Evolutionary conservation across 2,888 invertebrate species (phyloP).

Genomic region (Bimastos eiseni): DNA sequence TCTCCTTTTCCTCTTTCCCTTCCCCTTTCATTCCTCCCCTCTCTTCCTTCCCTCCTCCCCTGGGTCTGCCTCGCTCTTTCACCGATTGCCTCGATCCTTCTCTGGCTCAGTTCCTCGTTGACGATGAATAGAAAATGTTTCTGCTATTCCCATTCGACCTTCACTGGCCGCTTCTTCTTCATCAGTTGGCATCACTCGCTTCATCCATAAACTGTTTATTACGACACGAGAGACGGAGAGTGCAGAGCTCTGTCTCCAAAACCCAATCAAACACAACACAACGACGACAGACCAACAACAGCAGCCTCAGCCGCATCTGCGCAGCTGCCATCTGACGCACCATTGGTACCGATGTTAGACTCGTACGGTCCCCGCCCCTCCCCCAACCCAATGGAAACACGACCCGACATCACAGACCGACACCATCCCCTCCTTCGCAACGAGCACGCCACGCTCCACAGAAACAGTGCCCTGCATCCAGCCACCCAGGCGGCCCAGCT

Average conservation of each 20-base stretch:
- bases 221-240: background rate
- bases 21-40: background rate
- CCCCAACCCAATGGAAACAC: background rate
- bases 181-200: background rate
- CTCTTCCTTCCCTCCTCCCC: background rate
- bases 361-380: background rate
- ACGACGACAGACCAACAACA: background rate
- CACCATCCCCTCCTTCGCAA: background rate
- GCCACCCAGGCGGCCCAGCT: too few species aligned
- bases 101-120: background rate
- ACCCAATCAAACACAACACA: background rate
- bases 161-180: background rate
- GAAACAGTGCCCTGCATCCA: background rate
- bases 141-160: background rate
- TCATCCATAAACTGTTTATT: background rate
- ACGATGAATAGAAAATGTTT: background rate
- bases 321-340: background rate
- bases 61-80: background rate
- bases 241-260: background rate
- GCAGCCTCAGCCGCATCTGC: background rate
- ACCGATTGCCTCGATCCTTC: too few species aligned
- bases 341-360: background rate
- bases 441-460: background rate
- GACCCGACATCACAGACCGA: background rate
- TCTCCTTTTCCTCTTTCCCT: background rate